Evolutionary conservation across 2,113 vertebrate genomes (phyloP).

Genomic region (Archocentrus centrarchus): DNA sequence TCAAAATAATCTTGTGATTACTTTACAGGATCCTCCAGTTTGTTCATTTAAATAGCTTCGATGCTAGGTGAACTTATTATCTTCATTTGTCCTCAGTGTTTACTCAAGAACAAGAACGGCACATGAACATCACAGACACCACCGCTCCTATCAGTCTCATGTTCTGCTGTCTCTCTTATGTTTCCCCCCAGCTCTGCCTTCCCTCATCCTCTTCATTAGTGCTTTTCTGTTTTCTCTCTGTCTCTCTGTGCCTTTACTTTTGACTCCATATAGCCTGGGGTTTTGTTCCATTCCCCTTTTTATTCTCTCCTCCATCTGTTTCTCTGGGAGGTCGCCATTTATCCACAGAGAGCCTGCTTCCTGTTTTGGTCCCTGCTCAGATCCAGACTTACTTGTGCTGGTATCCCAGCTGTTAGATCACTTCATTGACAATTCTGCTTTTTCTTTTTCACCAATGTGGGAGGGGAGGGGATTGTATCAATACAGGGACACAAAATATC

Average conservation of each 20-base stretch:
- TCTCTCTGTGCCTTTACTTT: not conserved
- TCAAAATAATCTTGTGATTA: not conserved
- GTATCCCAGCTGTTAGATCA: not conserved
- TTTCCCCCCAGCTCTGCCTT: not conserved
- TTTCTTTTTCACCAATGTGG: too few species aligned
- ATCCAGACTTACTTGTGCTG: not conserved
- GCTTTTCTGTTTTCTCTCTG: not conserved
- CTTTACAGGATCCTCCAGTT: not conserved
- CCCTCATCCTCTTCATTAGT: conserved; percentile 5
- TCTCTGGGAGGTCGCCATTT: conserved; percentile 46
- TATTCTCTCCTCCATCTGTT: conserved; percentile 46
- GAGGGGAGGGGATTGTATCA: too few species aligned
- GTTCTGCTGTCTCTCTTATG: not conserved
- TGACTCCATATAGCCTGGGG: conserved; percentile 52
- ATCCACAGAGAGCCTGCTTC: conserved; percentile 11
- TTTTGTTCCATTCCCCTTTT: conserved; percentile 52
- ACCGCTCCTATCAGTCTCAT: not conserved
- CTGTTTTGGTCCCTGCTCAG: not conserved
- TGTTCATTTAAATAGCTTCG: not conserved
- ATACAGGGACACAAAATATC: too few species aligned
- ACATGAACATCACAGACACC: not conserved
- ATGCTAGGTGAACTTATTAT: not conserved
- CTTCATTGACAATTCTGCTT: not conserved
- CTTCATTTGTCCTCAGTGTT: not conserved
- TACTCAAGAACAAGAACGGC: not conserved